Evolutionary conservation across 2,888 invertebrate species (phyloP).

Genomic region (Thymelicus sylvestris): DNA sequence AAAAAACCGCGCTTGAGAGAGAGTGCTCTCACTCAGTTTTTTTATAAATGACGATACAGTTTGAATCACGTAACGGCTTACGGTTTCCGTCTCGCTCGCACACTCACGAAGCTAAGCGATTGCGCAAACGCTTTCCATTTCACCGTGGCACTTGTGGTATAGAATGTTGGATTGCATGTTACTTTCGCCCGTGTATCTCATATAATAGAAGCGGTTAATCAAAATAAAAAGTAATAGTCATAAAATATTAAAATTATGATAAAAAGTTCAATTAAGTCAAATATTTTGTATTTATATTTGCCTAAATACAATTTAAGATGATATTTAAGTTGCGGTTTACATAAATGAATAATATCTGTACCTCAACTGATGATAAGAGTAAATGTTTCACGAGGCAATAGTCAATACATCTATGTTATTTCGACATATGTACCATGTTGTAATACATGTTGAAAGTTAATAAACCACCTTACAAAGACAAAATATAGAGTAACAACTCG

Average conservation of each 20-base stretch:
- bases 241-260: not conserved
- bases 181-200: slow-evolving; percentile 36
- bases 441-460: slow-evolving; percentile 6
- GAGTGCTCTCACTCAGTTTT: not conserved
- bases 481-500: not conserved
- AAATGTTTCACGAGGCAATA: not conserved
- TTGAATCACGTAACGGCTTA: slow-evolving; percentile 15
- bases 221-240: not conserved
- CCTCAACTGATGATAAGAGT: not conserved
- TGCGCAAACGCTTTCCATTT: slow-evolving; percentile 83
- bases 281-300: no score
- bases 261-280: not conserved
- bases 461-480: not conserved
- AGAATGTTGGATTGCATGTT: slow-evolving; percentile 34
- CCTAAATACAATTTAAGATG: no score
- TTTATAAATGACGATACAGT: not conserved
- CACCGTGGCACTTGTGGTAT: slow-evolving; percentile 54
- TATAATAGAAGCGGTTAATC: slow-evolving; percentile 26
- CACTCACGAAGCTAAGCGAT: slow-evolving; percentile 52
- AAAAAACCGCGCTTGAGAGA: not conserved
- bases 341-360: no score
- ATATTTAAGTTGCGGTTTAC: no score
- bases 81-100: slow-evolving; percentile 34
- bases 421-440: not conserved
- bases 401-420: not conserved